Evolutionary conservation across 2,113 vertebrate species (phyloP).

Genomic region (Mormyrus lacerda): DNA sequence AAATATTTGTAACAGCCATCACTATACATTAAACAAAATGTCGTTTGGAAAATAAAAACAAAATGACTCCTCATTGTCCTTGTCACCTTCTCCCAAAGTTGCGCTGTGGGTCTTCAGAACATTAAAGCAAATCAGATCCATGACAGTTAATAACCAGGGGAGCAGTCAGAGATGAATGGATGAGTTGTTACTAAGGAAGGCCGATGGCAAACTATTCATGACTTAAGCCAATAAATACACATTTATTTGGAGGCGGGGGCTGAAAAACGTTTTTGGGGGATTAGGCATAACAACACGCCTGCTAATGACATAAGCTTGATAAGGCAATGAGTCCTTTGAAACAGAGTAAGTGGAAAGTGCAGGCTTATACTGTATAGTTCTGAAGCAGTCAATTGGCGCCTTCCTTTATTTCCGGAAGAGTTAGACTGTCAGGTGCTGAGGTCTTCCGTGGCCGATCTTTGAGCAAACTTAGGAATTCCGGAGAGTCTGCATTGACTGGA

Average conservation of each 20-base stretch:
- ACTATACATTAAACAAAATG: not conserved
- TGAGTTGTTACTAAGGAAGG: not conserved
- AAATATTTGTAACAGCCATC: not conserved
- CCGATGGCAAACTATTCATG: not conserved
- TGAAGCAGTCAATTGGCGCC: not conserved
- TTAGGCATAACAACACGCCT: not conserved
- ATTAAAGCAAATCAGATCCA: not conserved
- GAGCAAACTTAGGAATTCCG: constrained; percentile 56
- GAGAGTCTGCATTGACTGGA: constrained; percentile 48
- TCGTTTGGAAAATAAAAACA: not conserved
- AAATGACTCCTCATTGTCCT: not conserved
- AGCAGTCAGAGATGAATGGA: not conserved
- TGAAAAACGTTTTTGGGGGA: not conserved
- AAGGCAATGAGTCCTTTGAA: not conserved
- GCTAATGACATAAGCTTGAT: not conserved
- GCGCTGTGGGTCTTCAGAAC: not conserved
- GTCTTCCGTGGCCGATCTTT: constrained; percentile 55
- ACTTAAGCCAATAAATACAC: not conserved
- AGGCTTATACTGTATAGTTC: not conserved
- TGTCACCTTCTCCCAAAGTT: not conserved
- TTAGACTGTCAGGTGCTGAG: constrained; percentile 54
- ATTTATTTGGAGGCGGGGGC: not conserved
- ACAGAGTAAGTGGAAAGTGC: not conserved
- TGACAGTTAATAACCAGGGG: not conserved
- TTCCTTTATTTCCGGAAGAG: not conserved